phyloP scores from a whole-genome alignment of 1,140 invertebrate genomes.

The Drosophila yakuba region DNA sequence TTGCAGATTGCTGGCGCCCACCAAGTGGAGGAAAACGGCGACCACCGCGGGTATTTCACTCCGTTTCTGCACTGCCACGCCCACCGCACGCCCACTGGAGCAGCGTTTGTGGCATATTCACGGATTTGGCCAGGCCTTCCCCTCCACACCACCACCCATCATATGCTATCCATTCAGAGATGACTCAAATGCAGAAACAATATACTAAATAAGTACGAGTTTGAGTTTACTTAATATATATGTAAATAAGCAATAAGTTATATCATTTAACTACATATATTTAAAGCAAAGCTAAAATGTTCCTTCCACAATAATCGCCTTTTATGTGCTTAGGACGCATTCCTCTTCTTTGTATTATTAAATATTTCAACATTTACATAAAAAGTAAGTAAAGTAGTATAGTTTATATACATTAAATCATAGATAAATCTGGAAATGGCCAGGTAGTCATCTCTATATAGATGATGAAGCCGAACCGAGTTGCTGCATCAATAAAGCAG shows the following conservation, averaged over 20 bases:
- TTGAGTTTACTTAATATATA: too few relatives aligned
- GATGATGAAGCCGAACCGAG: conserved; percentile 5
- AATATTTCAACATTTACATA: too few relatives aligned
- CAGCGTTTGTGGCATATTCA: conserved; percentile 62
- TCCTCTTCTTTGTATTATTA: too few relatives aligned
- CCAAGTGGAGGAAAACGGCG: conserved; percentile 51
- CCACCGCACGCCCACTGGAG: conserved; percentile 50
- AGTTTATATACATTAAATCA: neutral
- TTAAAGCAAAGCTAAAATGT: too few relatives aligned
- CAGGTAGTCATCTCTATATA: conserved; percentile 19
- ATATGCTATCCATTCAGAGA: conserved; percentile 1
- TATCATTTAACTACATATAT: too few relatives aligned
- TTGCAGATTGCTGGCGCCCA: conserved; percentile 66
- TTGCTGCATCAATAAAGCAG: conserved; percentile 75
- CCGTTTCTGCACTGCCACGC: conserved; percentile 67
- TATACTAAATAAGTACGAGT: neutral
- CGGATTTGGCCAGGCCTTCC: conserved; percentile 63
- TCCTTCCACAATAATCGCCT: too few relatives aligned
- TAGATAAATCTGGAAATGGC: conserved; percentile 7
- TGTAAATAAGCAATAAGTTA: too few relatives aligned
- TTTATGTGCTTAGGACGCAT: too few relatives aligned
- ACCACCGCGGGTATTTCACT: conserved; percentile 70
- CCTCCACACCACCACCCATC: conserved; percentile 25
- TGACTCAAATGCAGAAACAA: neutral
- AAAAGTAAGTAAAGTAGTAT: too few relatives aligned